Conservation (phyloP, 1,140 invertebrate species). For the Gonioctena quinquepunctata region DNA sequence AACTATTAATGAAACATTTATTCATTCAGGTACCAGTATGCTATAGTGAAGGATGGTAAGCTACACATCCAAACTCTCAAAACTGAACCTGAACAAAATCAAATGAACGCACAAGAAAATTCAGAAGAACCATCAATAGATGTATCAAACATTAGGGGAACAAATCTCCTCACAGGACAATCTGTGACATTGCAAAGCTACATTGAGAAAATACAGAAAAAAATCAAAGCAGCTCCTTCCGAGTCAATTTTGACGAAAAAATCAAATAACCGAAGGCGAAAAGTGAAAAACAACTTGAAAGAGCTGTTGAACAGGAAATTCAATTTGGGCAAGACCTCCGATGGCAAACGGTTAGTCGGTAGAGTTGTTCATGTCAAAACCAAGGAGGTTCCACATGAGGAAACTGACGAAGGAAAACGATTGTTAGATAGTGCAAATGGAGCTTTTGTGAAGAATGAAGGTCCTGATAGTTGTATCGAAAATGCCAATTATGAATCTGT, state of each 20-base stretch:
- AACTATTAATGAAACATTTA: too few relatives aligned
- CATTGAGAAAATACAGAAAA: constrained; percentile 30
- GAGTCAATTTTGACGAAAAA: constrained; percentile 5
- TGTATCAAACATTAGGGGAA: constrained; percentile 30
- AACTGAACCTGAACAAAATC: not conserved
- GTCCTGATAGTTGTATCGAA: too few relatives aligned
- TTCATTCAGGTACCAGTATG: constrained; percentile 24
- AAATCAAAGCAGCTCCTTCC: not conserved
- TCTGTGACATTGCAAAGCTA: constrained; percentile 31
- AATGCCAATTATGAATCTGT: too few relatives aligned
- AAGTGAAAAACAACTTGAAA: constrained; percentile 9
- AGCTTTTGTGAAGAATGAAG: too few relatives aligned
- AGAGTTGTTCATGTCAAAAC: constrained; percentile 37
- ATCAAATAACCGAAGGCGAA: not conserved
- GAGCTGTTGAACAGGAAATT: constrained; percentile 39
- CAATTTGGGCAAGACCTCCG: constrained; percentile 29
- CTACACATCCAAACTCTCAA: constrained; percentile 19
- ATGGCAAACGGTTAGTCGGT: constrained; percentile 35
- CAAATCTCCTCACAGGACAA: constrained; percentile 38
- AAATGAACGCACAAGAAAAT: not conserved
- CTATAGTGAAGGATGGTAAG: constrained; percentile 31
- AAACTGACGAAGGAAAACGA: too few relatives aligned
- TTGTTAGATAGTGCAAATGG: too few relatives aligned
- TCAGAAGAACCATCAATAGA: not conserved
- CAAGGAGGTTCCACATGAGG: not conserved